Base-by-base conservation (phyloP, 1,140 invertebrate genomes). In the Drosophila aff. region DNA sequence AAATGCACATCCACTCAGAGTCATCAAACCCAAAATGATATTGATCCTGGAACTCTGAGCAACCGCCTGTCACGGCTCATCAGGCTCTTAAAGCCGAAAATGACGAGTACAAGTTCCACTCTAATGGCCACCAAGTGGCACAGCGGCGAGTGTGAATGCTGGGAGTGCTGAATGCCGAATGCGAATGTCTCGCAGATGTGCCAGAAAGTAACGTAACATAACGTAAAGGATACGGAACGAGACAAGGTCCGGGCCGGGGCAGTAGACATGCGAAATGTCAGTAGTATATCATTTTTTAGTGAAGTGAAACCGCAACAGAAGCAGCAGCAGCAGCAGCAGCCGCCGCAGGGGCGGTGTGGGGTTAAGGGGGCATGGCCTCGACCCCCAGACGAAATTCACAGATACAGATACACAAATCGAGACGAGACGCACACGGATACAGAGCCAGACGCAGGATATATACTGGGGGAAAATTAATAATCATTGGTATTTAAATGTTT, bases 271-370 rank as follows among this genome's bases (percentile, higher is more conserved):
- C 44, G 64, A 65, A 53, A 72, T 66, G 67, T 66, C 77, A 79
- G 53, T 80, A 81, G 84, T 89, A 83, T 87, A 87, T 87, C 61
- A 89, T 87, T 87, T 85, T 87, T 87, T 77, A 79, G 79, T 86
- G 67, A 79, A 65, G 76, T 79, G 67, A 72, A 86, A 65, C 82
- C 82, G 67, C 79, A 81, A 53, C 33, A 63, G 64, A 1, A 31
- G 31, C 31, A 28, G 28, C 8, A 31, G 28, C 28, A 28, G 26
- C 26, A 60, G 61, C 64, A 76, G 59, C 65, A 69, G 63, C 63
- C 40, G 47, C 53, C 26, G 43, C 23, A 62, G 21, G 40, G 66
- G 40, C 2, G 36, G 63, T 36, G 18, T 4, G 11, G 23, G n/a
- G 4, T 8, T 5, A 2, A 10, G 38, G 33, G 18, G 36, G 53